Base-by-base conservation (phyloP, 2,113 vertebrate species). In the Maccullochella peelii region DNA sequence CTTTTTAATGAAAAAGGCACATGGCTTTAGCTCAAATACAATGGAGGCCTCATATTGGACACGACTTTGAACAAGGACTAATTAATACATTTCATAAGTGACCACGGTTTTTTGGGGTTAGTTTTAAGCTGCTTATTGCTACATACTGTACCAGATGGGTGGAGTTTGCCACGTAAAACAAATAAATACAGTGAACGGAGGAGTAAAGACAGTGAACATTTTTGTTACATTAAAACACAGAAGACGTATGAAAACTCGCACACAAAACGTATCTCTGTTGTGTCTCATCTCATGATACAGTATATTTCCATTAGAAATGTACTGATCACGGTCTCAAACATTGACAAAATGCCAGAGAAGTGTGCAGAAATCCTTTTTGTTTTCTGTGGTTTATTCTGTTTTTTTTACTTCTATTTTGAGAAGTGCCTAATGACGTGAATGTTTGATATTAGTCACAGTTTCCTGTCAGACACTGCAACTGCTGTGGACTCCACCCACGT, bases 101-200 rank as follows among this genome's bases (percentile, higher is more conserved):
- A 36, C 14, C 3, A 25, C 21, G 15, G 1, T n/a, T 77, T 58
- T 25, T 25, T 38, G 16, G 38, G 50, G 16, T 20, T 71, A 25
- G 3, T 36, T 62, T 81, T 61, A 78, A 78, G 44, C 69, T 55
- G 74, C 63, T 74, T 82, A 73, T 30, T 62, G 44, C 36, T 67
- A 2, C 68, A 11, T 57, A 30, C 3, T 14, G n/a, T 57, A 30
- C 5, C 14, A 18, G 21, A 62, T 10, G 50, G 85, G 71, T 72
- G 58, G 77, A 59, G 18, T 76, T 55, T 55, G 14, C 12, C 15
- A 36, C 6, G 0, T 44, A 33, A 73, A 33, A 57, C 4, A 40
- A 61, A 36, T n/a, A 16, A 30, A 38, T 38, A 33, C 30, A 33
- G 30, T 33, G 30, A 33, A 33, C 30, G 30, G 30, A 33, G 30